These are phyloP conservation scores for Acleris holmiana DNA, from an alignment of 2,888 invertebrate species.

Conservation along the genomic window DNA sequence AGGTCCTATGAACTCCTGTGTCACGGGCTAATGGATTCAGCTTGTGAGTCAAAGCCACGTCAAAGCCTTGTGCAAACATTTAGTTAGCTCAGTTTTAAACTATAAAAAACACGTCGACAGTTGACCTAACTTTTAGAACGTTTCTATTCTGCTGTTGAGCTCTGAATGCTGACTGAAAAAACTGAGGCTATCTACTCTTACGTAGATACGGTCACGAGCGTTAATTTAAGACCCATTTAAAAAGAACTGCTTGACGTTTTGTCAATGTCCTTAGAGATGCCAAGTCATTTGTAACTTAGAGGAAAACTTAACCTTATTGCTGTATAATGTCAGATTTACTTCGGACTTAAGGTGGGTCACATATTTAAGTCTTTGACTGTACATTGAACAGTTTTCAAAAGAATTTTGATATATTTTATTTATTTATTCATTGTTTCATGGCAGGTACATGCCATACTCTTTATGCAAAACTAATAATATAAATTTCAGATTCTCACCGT, in stretches of 20 bases:
- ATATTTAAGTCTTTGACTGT: too few species aligned
- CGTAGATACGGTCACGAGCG: too few species aligned
- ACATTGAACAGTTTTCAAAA: background rate
- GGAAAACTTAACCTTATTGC: too few species aligned
- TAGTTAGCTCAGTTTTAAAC: background rate
- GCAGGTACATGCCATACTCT: background rate
- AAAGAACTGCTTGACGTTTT: too few species aligned
- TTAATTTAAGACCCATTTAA: too few species aligned
- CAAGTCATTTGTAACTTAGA: too few species aligned
- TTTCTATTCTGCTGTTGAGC: background rate
- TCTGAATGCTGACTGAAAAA: too few species aligned
- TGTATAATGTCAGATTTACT: too few species aligned
- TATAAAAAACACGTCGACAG: background rate
- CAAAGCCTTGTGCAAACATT: background rate
- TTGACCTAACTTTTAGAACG: background rate
- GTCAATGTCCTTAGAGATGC: too few species aligned
- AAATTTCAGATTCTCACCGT: constrained; percentile 13
- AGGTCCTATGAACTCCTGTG: background rate
- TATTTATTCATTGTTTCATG: too few species aligned
- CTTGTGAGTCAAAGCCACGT: background rate
- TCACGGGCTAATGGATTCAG: background rate
- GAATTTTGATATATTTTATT: too few species aligned
- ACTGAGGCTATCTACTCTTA: background rate
- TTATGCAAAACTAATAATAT: constrained; percentile 24
- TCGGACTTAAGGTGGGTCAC: too few species aligned